Evolutionary conservation across 2,113 vertebrate genomes (phyloP).

Genomic region (Cavia aperea): DNA sequence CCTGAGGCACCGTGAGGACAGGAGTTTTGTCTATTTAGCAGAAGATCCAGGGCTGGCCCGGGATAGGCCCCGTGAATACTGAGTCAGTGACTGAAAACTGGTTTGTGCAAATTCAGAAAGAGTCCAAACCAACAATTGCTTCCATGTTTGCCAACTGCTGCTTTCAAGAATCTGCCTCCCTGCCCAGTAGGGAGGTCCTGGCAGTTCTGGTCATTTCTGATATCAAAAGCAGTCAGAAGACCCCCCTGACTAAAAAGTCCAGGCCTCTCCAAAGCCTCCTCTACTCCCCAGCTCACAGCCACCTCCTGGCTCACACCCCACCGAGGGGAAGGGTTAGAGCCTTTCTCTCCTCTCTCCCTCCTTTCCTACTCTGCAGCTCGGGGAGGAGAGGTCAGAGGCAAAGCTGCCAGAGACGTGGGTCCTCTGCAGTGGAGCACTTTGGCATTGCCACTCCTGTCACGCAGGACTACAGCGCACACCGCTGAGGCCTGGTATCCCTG

Average conservation of each 20-base stretch:
- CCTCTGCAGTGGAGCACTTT: background rate
- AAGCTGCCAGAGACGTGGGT: background rate
- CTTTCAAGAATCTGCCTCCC: background rate
- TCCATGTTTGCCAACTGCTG: background rate
- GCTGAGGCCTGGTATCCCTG: background rate
- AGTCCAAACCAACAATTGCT: background rate
- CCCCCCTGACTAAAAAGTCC: background rate
- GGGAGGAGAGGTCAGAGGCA: too few relatives aligned
- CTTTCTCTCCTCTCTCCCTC: too few relatives aligned
- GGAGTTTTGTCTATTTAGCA: background rate
- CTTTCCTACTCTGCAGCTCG: background rate
- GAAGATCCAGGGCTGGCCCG: background rate
- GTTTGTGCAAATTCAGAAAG: background rate
- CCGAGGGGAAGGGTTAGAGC: background rate
- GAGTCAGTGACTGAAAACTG: background rate
- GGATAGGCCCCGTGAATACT: background rate
- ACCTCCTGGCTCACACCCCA: background rate
- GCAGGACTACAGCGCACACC: background rate
- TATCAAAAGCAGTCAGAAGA: background rate
- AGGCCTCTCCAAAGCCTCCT: background rate
- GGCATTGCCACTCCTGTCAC: background rate
- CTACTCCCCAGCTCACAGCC: background rate
- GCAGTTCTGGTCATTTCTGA: background rate
- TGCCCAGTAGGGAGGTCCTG: background rate
- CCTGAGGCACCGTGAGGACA: rapidly evolving